phyloP scores from a whole-genome alignment of 2,888 invertebrate genomes.

The Stegophylla sp. region DNA sequence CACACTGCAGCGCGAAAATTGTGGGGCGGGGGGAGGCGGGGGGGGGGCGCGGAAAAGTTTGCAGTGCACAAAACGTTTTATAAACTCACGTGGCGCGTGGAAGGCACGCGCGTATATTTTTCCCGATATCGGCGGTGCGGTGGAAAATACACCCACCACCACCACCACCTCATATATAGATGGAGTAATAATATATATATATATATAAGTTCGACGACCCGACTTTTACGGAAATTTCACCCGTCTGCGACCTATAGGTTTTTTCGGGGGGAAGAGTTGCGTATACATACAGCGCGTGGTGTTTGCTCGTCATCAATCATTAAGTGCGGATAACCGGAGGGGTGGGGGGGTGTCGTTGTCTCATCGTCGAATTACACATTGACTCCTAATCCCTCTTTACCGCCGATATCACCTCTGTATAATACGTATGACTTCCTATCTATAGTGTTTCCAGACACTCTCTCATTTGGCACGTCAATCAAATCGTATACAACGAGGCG shows the following conservation, averaged over 20 bases:
- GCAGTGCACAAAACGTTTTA: no score
- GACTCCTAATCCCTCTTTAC: conserved; percentile 40
- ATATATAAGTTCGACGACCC: conserved; percentile 28
- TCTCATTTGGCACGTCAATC: conserved; percentile 51
- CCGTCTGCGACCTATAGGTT: neutral
- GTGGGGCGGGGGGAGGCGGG: no score
- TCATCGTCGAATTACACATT: conserved; percentile 52
- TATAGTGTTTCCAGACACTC: conserved; percentile 28
- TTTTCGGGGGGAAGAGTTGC: no score
- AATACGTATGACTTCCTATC: neutral
- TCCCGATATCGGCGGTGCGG: no score
- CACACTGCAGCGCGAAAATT: no score
- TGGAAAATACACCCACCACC: no score
- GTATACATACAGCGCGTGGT: neutral
- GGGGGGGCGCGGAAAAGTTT: no score
- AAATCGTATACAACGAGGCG: no score
- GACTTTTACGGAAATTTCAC: conserved; percentile 39
- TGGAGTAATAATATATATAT: no score
- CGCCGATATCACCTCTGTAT: neutral
- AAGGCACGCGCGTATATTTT: no score
- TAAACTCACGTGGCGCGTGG: no score
- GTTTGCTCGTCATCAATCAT: conserved; percentile 42
- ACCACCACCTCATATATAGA: no score
- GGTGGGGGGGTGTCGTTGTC: conserved; percentile 28
- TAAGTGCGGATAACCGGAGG: conserved; percentile 33